phyloP scores from a whole-genome alignment of 2,888 invertebrate genomes.

The Acronicta alni region DNA sequence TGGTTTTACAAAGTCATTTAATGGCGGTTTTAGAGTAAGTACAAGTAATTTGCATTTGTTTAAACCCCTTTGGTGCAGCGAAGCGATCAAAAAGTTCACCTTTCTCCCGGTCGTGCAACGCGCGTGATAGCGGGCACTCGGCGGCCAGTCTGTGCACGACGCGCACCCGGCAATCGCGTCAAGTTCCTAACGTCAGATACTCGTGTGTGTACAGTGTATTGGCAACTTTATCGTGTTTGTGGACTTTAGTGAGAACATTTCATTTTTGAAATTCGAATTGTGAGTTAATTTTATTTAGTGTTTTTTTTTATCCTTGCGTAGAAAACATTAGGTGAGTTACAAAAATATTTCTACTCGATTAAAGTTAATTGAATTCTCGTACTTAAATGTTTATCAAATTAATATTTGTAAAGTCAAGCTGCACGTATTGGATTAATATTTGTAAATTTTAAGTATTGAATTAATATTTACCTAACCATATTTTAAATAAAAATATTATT shows the following conservation, averaged over 20 bases:
- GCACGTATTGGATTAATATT: slow-evolving; percentile 27
- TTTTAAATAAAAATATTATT: no score
- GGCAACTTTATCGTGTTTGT: slow-evolving; percentile 54
- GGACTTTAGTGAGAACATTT: slow-evolving; percentile 38
- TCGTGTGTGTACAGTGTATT: slow-evolving; percentile 40
- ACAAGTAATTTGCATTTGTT: slow-evolving; percentile 37
- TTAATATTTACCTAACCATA: slow-evolving; percentile 18
- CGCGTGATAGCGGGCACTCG: slow-evolving; percentile 26
- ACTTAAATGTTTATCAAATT: background rate
- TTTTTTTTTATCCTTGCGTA: background rate
- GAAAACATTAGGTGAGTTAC: background rate
- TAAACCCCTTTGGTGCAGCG: slow-evolving; percentile 46
- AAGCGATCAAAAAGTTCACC: slow-evolving; percentile 52
- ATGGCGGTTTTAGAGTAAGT: slow-evolving; percentile 22
- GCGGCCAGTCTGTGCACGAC: slow-evolving; percentile 28
- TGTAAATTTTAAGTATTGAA: slow-evolving; percentile 18
- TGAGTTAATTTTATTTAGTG: slow-evolving; percentile 21
- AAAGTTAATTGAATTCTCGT: background rate
- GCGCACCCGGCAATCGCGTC: slow-evolving; percentile 42
- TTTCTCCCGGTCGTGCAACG: slow-evolving; percentile 46
- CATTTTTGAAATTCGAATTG: slow-evolving; percentile 19
- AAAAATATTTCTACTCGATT: background rate
- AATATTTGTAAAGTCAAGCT: slow-evolving; percentile 2
- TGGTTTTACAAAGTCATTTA: slow-evolving; percentile 10
- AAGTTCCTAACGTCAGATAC: slow-evolving; percentile 25